Evolutionary conservation across 1,140 invertebrate species (phyloP), one percentile per base, ranked within the genome.

Genomic region (Drosophila sproati): DNA sequence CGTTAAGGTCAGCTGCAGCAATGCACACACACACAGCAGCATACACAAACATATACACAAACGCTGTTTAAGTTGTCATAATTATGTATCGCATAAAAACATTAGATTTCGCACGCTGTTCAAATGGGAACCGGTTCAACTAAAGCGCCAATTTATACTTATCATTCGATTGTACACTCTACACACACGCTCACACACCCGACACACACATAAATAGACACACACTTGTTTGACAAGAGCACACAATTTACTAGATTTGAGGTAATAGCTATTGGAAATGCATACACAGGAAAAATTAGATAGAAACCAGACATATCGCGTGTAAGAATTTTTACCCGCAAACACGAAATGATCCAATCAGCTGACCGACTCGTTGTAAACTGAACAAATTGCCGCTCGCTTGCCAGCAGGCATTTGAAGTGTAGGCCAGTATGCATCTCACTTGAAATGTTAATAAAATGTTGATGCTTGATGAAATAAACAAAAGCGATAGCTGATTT

Each of bases 331-430:
- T 20, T 69, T 69, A 73, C 71, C 64, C 64, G 50, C 50, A 48
- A 60, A 51, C n/a, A 34, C 29, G 61, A 28, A 55, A 20, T 7
- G 45, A 74, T 56, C 66, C 66, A 43, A 74, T 70, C 66, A 70
- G 72, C 72, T 74, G 66, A 74, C 64, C 56, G 56, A 73, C n/a
- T 69, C 64, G 71, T 61, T 61, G 41, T 32, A 50, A 52, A 73
- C 71, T 73, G 71, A 67, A 48, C 28, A 31, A 66, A 56, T 28
- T 34, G 20, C 10, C 10, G 43, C 63, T 48, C 2, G 39, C 43
- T 47, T 60, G n/a, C 32, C 12, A 32, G 7, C 12, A 32, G 7
- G 41, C 6, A 47, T 10, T 32, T 3, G 32, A 37, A 37, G 2
- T 34, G 8, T 29, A 62, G 32, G 32, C n/a, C 8, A 29, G 59